Evolutionary conservation across 2,797 vertebrate genomes (phyloP), one percentile per base, ranked within the genome.

Genomic region (Tadarida brasiliensis): DNA sequence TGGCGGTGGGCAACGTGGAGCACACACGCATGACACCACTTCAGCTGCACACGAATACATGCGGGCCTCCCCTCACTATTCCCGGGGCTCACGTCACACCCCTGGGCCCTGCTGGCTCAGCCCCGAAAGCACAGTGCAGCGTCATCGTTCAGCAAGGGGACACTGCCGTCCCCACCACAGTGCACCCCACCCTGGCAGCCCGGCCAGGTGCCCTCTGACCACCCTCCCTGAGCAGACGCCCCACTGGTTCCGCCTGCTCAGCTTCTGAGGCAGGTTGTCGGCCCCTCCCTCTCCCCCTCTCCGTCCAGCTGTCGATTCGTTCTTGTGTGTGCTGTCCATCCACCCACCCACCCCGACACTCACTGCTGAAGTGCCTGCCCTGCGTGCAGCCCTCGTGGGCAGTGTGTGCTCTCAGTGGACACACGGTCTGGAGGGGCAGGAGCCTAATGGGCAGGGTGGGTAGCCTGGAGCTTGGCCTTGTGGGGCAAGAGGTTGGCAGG

Each of bases 1-100:
- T 49, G 16, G 54, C 63, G 0, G 70, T 1, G 5, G 59, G 49
- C 28, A 3, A 11, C 51, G 0, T 1, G 8, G 12, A 7, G 11
- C 59, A 24, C 30, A 24, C 3, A 5, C 0, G 1, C 11, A 35
- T 15, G 68, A 56, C 2, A 0, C 6, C 49, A 20, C 26, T 14
- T 19, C 11, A 20, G 81, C 28, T 1, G 8, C 35, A 51, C 3
- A 5, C 2, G 3, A 70, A 3, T 7, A 19, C 8, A 2, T 26
- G 4, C 1, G 19, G 59, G n/a, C 30, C 30, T 49, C 59, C 24
- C 15, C 44, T 10, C 2, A 3, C 35, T 9, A 0, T 20, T 5
- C 8, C 89, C 7, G 20, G 35, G 47, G 65, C 28, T 26, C 74
- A 54, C 10, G 0, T 17, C 56, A 15, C 20, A 17, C 11, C n/a